Base-by-base conservation (phyloP, 2,113 vertebrate species). In the Calypte anna region DNA sequence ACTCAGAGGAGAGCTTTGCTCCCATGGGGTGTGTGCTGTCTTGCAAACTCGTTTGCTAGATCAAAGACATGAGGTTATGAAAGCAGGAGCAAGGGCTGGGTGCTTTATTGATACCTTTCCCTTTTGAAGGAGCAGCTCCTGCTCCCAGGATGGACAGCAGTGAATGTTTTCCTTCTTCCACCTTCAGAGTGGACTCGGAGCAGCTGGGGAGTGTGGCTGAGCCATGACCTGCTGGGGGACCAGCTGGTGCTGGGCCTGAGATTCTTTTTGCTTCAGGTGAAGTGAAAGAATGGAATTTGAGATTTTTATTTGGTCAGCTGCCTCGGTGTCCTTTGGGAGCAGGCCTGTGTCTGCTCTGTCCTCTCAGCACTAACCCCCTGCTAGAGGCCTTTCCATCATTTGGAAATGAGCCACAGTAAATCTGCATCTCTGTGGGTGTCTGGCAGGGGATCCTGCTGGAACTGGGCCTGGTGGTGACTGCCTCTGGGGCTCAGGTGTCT, bases 401-500 rank as follows among this genome's bases (percentile, higher is more conserved):
- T 77, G 59, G 46, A n/a, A 59, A 59, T 0, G 3, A 79, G 28
- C n/a, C 40, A 4, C 1, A 3, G 53, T 20, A 9, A 22, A 7
- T 40, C 51, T 21, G 57, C 23, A 7, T 53, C 55, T 17, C 31
- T 7, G 14, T 1, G 5, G 48, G 3, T 22, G 20, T 51, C 51
- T 72, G n/a, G 27, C 17, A 27, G 46, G 33, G 2, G 16, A 69
- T 9, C 74, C 50, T 7, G 19, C 12, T 43, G 72, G 48, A 43
- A 12, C 53, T 23, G 4, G 13, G 64, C 7, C 0, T 23, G 22
- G 28, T 23, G 75, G 38, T 30, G 38, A 7, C 48, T 43, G 46
- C 38, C 1, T 0, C 43, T 3, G 0, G 9, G 15, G n/a, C 15
- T 21, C 1, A 1, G 36, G 48, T 36, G 55, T 85, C 6, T 0